These are phyloP conservation scores for Stenodema calcarata DNA, from an alignment of 2,888 invertebrate genomes.

Conservation along the genomic window DNA sequence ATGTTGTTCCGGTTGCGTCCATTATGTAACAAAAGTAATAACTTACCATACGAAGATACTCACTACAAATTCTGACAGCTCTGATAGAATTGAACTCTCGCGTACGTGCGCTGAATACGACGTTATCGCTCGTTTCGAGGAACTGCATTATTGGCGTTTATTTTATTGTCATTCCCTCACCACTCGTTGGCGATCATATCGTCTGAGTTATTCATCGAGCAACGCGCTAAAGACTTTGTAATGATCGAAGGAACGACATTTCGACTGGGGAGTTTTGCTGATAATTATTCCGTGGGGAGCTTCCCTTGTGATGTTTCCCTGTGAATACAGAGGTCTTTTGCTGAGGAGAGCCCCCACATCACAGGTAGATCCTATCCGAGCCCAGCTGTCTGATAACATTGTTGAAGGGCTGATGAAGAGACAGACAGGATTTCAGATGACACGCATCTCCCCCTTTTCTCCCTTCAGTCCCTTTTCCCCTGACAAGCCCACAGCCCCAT, in stretches of 20 bases:
- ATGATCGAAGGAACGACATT: neutral
- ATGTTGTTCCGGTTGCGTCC: neutral
- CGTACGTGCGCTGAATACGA: neutral
- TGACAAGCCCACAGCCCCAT: neutral
- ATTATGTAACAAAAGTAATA: neutral
- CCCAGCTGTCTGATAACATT: conserved; percentile 43
- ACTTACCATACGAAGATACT: neutral
- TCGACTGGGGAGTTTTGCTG: neutral
- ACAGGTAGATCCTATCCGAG: conserved; percentile 42
- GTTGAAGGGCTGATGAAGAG: neutral
- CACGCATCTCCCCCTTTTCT: conserved; percentile 8
- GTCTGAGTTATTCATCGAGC: neutral
- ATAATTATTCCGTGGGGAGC: conserved; percentile 29
- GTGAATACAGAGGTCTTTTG: neutral
- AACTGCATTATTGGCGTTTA: neutral
- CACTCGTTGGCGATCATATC: conserved; percentile 14
- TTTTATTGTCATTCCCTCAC: conserved; percentile 14
- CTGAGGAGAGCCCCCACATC: neutral
- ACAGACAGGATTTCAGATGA: conserved; percentile 41
- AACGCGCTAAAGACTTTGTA: conserved; percentile 28
- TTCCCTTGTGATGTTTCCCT: neutral
- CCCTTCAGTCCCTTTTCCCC: neutral
- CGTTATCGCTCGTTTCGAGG: neutral
- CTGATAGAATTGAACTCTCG: neutral
- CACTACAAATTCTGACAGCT: neutral